Conservation (phyloP, 2,797 vertebrate genomes). For the Pangasius krempfi region DNA sequence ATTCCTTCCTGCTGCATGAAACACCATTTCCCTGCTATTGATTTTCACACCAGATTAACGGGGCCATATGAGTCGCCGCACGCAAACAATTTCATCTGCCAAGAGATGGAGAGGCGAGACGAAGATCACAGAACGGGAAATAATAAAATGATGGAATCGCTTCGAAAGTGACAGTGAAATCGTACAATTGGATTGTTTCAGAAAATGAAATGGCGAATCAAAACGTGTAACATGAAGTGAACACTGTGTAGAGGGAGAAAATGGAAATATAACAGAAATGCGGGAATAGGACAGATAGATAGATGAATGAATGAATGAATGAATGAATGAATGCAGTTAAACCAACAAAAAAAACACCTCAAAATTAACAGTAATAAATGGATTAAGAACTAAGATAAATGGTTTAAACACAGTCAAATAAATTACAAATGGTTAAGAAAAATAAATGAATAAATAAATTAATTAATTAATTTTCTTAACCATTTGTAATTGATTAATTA, state of each 20-base stretch:
- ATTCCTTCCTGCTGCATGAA: constrained; percentile 5
- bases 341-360: not conserved
- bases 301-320: too few relatives aligned
- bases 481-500: too few relatives aligned
- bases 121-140: constrained; percentile 9
- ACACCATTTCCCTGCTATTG: constrained; percentile 25
- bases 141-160: constrained; percentile 12
- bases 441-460: not conserved
- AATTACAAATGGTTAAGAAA: not conserved
- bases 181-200: constrained; percentile 15
- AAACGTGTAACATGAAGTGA: not conserved
- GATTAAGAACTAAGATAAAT: not conserved
- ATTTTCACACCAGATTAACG: constrained; percentile 40
- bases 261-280: too few relatives aligned
- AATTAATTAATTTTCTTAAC: too few relatives aligned
- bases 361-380: not conserved
- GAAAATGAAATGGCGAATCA: constrained; percentile 13
- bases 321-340: not conserved
- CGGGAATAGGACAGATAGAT: too few relatives aligned
- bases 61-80: not conserved
- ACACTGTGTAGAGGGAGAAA: not conserved
- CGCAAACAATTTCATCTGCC: constrained; percentile 31
- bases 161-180: not conserved
- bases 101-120: not conserved
- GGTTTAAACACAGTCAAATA: not conserved